Conservation (phyloP, 2,797 vertebrate species). For the Bryconaethiops microstoma region DNA sequence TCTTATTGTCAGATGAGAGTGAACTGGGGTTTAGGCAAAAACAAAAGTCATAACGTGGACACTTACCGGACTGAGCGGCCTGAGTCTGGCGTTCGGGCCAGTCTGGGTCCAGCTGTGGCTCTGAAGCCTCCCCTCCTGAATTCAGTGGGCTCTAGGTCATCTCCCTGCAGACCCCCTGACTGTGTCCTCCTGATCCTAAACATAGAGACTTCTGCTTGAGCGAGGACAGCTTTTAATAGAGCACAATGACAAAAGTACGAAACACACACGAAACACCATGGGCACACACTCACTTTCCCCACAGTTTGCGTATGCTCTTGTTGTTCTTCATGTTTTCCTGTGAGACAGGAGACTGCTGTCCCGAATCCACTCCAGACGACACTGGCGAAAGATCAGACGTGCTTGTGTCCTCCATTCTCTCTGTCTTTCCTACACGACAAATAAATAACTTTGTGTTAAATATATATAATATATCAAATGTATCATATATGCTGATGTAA, state of each 20-base stretch:
- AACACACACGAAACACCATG: neutral
- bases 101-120: constrained; percentile 91
- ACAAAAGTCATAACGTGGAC: neutral
- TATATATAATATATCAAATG: no score
- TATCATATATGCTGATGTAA: no score
- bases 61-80: constrained; percentile 72
- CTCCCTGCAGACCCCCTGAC: constrained; percentile 87
- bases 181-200: constrained; percentile 92
- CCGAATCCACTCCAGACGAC: constrained; percentile 79
- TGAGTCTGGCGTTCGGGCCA: constrained; percentile 88
- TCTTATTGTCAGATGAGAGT: neutral
- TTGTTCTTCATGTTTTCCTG: constrained; percentile 90
- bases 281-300: constrained; percentile 90
- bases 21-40: neutral
- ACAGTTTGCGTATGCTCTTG: constrained; percentile 93
- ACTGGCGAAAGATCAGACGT: constrained; percentile 79
- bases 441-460: neutral
- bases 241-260: neutral
- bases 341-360: constrained; percentile 82
- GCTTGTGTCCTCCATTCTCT: constrained; percentile 76
- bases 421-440: constrained; percentile 78
- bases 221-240: neutral
- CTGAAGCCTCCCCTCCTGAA: constrained; percentile 93
- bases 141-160: constrained; percentile 82
- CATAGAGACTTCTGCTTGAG: neutral